Base-by-base conservation (phyloP, 2,113 vertebrate species). In the Dissostichus mawsoni region DNA sequence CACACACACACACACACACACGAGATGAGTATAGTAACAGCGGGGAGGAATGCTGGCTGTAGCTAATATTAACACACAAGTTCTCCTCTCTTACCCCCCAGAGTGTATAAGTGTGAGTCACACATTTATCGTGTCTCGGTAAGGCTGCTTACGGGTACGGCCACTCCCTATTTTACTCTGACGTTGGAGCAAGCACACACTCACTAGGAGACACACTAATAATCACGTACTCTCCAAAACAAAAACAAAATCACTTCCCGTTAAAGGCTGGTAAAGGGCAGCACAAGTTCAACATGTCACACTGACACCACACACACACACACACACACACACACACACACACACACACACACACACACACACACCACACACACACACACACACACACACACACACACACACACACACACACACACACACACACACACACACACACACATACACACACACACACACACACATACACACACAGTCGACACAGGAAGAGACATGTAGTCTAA, bases 51-150 rank as follows among this genome's bases (percentile, higher is more conserved):
- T 92, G 90, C 66, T 76, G 90, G 73, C 89, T 87, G 89, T 33
- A 71, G 91, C 94, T 95, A 95, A 95, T 95, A 95, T 94, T 95
- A 95, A 91, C 91, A 90, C 66, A 81, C 45, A 48, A 76, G 87
- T 86, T 66, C 81, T 81, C 75, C 83, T 77, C 78, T 76, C 52
- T 9, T 87, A 80, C 78, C 86, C 78, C 81, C 74, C 53, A 75
- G 76, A 65, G 85, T 86, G 83, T 74, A 66, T 63, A 77, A 82
- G 85, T 87, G 90, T 90, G 92, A 91, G 69, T 93, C 92, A 93
- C 90, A 89, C 82, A 88, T 87, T 84, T 80, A 89, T 87, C 88
- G 84, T 48, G 66, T 89, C 81, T 86, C 55, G 45, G 69, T 81
- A 50, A 77, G 74, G 52, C 63, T 65, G 84, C 71, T 63, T 83